Percentiles rank a stretch among this genome's conserved stretches.
Conservation (phyloP, 2,113 vertebrate genomes). For the Myxocyprinus asiaticus region DNA sequence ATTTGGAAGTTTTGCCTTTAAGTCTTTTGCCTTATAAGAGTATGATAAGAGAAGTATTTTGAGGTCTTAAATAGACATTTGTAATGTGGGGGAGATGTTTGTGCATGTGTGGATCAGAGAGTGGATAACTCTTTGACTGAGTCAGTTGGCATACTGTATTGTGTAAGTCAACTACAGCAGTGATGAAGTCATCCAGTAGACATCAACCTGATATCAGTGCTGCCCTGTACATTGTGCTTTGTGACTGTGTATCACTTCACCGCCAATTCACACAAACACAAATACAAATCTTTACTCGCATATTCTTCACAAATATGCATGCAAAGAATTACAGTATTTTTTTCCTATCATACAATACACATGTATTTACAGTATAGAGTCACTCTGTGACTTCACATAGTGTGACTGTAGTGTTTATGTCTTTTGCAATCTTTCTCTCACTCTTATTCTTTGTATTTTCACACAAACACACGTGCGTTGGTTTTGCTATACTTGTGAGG, state of each 20-base stretch:
- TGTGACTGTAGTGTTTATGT: too few relatives aligned
- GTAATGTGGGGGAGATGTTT: constrained; percentile 6
- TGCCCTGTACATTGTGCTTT: constrained; percentile 45
- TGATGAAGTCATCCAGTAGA: constrained; percentile 54
- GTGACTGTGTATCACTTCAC: constrained; percentile 34
- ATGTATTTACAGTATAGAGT: constrained; percentile 8
- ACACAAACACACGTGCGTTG: not conserved
- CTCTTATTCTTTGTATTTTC: not conserved
- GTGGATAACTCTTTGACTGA: constrained; percentile 15
- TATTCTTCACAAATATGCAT: not conserved
- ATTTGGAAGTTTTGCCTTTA: too few relatives aligned
- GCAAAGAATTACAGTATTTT: not conserved
- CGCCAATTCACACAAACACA: constrained; percentile 5
- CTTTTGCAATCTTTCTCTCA: not conserved
- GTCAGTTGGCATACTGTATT: constrained; percentile 13
- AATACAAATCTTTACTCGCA: not conserved
- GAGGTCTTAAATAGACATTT: too few relatives aligned
- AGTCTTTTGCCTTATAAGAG: too few relatives aligned
- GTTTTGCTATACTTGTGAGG: too few relatives aligned
- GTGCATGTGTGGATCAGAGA: not conserved
- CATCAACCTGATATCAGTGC: constrained; percentile 46
- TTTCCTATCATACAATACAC: not conserved
- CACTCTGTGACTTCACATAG: too few relatives aligned
- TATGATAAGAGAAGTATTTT: too few relatives aligned
- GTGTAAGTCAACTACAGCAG: constrained; percentile 35